Conservation (phyloP, 2,888 invertebrate genomes). For the Seira musarum region DNA sequence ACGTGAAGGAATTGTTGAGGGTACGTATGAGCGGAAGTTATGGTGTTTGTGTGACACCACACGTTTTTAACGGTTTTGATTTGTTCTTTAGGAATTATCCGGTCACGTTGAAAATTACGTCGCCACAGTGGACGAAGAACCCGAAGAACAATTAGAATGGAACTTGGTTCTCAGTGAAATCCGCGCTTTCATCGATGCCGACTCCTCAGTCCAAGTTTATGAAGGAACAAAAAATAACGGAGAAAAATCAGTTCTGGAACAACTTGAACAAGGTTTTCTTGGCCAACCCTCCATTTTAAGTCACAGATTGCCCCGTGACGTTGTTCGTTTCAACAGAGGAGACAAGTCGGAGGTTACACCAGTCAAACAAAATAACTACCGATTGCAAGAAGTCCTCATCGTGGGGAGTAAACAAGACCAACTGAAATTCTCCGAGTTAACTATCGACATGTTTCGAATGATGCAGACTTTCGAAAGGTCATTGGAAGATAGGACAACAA, state of each 20-base stretch:
- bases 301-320: slow-evolving; percentile 30
- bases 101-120: slow-evolving; percentile 96
- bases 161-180: slow-evolving; percentile 94
- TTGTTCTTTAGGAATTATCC: slow-evolving; percentile 87
- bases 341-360: slow-evolving; percentile 43
- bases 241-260: slow-evolving; percentile 38
- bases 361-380: slow-evolving; percentile 70
- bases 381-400: slow-evolving; percentile 93
- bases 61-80: too few relatives aligned
- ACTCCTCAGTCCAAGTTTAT: slow-evolving; percentile 89
- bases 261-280: slow-evolving; percentile 33
- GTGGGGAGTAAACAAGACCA: slow-evolving; percentile 95
- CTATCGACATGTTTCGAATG: slow-evolving; percentile 98
- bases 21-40: slow-evolving; percentile 74
- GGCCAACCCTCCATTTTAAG: slow-evolving; percentile 40
- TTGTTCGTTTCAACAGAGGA: neutral
- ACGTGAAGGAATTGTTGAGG: slow-evolving; percentile 90
- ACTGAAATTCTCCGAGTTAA: slow-evolving; percentile 96
- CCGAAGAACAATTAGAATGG: slow-evolving; percentile 98
- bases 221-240: slow-evolving; percentile 37
- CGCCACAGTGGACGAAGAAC: slow-evolving; percentile 95
- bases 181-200: slow-evolving; percentile 93
- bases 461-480: slow-evolving; percentile 95
- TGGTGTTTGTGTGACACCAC: too few relatives aligned
- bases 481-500: slow-evolving; percentile 81